Percentiles rank a stretch among this genome's conserved stretches.
These are phyloP conservation scores for Rhadinocentrus ornatus DNA, from an alignment of 2,797 vertebrate genomes.

Conservation along the genomic window DNA sequence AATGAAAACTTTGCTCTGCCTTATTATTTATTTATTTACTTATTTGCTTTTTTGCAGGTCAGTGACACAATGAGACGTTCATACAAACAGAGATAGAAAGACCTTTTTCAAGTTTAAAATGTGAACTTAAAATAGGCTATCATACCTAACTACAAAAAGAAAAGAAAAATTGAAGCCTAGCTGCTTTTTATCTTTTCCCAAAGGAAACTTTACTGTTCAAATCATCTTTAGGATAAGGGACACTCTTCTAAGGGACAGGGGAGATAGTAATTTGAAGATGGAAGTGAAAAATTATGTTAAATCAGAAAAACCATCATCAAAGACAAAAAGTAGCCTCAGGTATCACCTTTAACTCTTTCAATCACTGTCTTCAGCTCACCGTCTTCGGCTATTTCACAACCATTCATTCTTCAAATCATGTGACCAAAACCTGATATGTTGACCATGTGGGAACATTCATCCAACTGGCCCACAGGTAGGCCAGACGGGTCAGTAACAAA, in stretches of 20 bases:
- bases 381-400: no score
- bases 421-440: no score
- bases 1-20: background rate
- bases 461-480: no score
- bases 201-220: background rate
- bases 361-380: no score
- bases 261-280: no score
- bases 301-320: no score
- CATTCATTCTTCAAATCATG: no score
- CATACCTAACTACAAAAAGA: background rate
- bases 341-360: no score
- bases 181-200: background rate
- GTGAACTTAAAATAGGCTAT: background rate
- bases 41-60: background rate
- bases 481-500: no score
- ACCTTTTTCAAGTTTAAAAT: background rate
- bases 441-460: no score
- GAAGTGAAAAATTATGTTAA: background rate
- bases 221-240: background rate
- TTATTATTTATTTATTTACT: background rate
- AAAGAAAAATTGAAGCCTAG: background rate
- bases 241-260: background rate
- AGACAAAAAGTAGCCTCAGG: no score
- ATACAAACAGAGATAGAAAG: background rate
- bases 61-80: background rate